These are phyloP conservation scores for Prionailurus bengalensis DNA, from an alignment of 2,113 vertebrate species.

Conservation along the genomic window DNA sequence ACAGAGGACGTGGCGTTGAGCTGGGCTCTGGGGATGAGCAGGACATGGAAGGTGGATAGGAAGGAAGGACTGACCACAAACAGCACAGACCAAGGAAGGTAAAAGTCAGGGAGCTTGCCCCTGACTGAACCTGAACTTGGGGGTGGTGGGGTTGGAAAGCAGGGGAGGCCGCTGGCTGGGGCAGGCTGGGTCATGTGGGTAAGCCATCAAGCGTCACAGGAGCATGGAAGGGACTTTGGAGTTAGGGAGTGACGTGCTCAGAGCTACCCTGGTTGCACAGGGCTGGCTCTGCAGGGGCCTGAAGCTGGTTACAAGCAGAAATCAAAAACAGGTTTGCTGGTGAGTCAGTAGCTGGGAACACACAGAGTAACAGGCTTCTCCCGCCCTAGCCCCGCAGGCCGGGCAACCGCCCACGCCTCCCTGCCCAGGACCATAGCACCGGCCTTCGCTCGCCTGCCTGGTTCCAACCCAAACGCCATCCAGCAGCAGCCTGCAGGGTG, in stretches of 20 bases:
- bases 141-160: no score
- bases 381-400: neutral
- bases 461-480: neutral
- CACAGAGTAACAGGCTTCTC: neutral
- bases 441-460: rapidly evolving
- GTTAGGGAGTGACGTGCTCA: neutral
- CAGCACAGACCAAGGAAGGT: neutral
- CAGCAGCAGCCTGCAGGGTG: neutral
- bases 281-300: neutral
- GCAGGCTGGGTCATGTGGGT: neutral
- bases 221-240: neutral
- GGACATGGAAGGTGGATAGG: neutral
- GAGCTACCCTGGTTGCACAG: neutral
- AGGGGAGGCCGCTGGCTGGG: neutral
- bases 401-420: neutral
- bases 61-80: neutral
- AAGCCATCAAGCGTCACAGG: neutral
- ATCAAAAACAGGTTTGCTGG: conserved; percentile 50
- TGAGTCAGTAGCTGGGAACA: conserved; percentile 28
- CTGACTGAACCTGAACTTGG: neutral
- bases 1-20: neutral
- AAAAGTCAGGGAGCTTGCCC: neutral
- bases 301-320: neutral
- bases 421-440: neutral
- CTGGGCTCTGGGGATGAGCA: neutral